phyloP scores from a whole-genome alignment of 2,888 invertebrate genomes.

The Acrobasis consociella region DNA sequence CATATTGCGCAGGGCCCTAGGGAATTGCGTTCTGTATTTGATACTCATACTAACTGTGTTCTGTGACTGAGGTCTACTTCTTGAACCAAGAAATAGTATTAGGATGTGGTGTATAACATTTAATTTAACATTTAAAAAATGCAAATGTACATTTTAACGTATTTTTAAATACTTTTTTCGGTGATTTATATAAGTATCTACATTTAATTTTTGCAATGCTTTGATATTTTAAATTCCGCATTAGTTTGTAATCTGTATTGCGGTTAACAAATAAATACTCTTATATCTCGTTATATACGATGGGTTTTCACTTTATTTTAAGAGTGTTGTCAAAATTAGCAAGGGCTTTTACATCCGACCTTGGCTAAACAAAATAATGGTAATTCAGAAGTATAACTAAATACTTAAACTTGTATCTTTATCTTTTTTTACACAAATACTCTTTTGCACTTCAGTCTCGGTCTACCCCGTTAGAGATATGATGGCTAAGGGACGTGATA shows the following conservation, averaged over 20 bases:
- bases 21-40: too few species aligned
- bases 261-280: not conserved
- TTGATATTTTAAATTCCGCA: not conserved
- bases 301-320: constrained; percentile 1
- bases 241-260: not conserved
- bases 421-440: too few species aligned
- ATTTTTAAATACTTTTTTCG: not conserved
- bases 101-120: too few species aligned
- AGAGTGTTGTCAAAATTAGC: constrained; percentile 1
- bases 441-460: too few species aligned
- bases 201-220: not conserved
- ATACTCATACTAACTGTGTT: too few species aligned
- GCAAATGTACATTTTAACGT: too few species aligned
- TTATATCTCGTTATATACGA: not conserved
- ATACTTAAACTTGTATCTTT: not conserved
- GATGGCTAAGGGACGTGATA: too few species aligned
- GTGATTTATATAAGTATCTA: not conserved
- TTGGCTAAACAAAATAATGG: not conserved
- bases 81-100: too few species aligned
- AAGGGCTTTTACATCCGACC: constrained; percentile 5
- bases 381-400: not conserved
- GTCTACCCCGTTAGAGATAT: too few species aligned
- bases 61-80: too few species aligned
- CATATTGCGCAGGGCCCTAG: too few species aligned
- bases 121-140: too few species aligned